These are phyloP conservation scores for Deroplatys truncata DNA, from an alignment of 2,888 invertebrate species.

Conservation along the genomic window DNA sequence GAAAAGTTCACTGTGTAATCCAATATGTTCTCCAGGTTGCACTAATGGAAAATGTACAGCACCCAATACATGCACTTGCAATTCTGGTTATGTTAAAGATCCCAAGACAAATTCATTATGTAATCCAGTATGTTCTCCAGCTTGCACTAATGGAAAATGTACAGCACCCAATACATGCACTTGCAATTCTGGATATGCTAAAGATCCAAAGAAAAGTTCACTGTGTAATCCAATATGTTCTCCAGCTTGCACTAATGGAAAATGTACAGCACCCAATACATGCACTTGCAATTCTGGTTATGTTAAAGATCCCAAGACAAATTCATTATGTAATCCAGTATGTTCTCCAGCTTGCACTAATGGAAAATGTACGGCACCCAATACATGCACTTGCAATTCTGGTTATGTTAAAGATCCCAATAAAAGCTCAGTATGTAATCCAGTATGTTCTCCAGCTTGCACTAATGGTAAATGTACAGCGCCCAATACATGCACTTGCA, in stretches of 20 bases:
- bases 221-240: constrained; percentile 15
- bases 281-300: constrained; percentile 34
- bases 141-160: constrained; percentile 42
- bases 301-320: not conserved
- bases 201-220: not conserved
- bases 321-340: constrained; percentile 26
- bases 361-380: constrained; percentile 38
- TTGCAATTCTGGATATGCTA: constrained; percentile 39
- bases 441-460: not conserved
- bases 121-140: constrained; percentile 37
- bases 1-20: not conserved
- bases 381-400: constrained; percentile 39
- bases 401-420: not conserved
- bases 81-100: constrained; percentile 26
- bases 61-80: constrained; percentile 32
- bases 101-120: constrained; percentile 31
- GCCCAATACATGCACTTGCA: not conserved
- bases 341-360: constrained; percentile 36
- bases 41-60: constrained; percentile 28
- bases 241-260: constrained; percentile 1
- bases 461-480: not conserved
- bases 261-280: constrained; percentile 1
- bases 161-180: constrained; percentile 46
- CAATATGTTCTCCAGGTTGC: constrained; percentile 17
- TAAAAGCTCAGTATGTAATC: not conserved